phyloP scores from a whole-genome alignment of 2,113 vertebrate species.

The Oncorhynchus nerka region DNA sequence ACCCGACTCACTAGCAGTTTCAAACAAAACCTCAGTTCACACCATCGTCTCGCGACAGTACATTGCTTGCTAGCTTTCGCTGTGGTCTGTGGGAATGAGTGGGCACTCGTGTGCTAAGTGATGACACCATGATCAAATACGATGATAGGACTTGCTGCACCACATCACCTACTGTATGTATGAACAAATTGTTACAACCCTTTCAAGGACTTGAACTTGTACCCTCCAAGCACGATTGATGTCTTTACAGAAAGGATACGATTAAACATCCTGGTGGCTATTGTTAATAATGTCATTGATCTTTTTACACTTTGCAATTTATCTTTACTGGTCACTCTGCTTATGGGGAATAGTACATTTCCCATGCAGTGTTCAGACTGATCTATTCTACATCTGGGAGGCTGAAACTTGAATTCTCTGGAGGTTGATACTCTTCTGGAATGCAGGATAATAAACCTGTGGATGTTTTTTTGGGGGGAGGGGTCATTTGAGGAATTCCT shows the following conservation, averaged over 20 bases:
- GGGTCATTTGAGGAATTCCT: slow-evolving; percentile 2
- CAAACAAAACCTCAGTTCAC: no score
- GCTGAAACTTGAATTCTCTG: not conserved
- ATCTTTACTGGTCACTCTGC: not conserved
- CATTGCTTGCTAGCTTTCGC: no score
- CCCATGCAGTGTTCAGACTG: slow-evolving; percentile 7
- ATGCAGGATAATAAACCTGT: slow-evolving; percentile 20
- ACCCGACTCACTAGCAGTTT: no score
- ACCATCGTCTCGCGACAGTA: no score
- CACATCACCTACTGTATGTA: not conserved
- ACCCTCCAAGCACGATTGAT: not conserved
- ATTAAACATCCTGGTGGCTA: not conserved
- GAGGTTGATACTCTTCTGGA: slow-evolving; percentile 42
- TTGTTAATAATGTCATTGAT: not conserved
- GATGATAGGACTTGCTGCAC: not conserved
- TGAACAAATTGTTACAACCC: not conserved
- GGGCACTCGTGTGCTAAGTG: not conserved
- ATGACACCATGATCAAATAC: slow-evolving; percentile 22
- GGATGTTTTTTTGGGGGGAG: not conserved
- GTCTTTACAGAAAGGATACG: not conserved
- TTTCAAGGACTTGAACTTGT: not conserved
- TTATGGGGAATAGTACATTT: slow-evolving; percentile 8
- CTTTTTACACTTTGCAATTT: not conserved
- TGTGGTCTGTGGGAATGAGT: not conserved
- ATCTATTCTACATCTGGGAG: not conserved